phyloP scores from a whole-genome alignment of 2,797 vertebrate species.

The Hylomyscus alleni region DNA sequence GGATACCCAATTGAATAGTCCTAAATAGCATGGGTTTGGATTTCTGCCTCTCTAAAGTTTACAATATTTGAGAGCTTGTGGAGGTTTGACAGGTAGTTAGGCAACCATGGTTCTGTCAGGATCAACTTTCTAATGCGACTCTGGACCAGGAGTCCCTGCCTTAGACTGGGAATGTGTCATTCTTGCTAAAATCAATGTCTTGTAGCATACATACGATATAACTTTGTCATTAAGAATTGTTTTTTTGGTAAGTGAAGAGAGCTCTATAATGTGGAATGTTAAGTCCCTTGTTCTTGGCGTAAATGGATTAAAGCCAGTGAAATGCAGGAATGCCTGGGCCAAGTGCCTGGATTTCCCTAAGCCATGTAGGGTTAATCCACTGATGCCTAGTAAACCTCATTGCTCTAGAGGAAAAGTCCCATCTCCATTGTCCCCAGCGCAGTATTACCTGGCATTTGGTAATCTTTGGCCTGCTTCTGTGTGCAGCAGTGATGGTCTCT shows the following conservation, averaged over 20 bases:
- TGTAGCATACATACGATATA: not conserved
- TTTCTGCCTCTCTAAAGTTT: slow-evolving; percentile 12
- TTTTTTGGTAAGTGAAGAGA: not conserved
- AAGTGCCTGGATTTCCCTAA: slow-evolving; percentile 47
- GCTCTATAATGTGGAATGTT: not conserved
- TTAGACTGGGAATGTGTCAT: not conserved
- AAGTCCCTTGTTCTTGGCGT: not conserved
- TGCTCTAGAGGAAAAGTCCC: not conserved
- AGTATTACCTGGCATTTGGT: not conserved
- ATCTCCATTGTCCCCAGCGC: not conserved
- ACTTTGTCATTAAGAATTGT: slow-evolving; percentile 41
- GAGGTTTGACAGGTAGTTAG: not conserved
- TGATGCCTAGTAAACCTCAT: slow-evolving; percentile 49
- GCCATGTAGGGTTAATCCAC: not conserved
- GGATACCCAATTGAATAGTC: not conserved
- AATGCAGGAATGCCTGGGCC: not conserved
- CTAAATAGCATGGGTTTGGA: slow-evolving; percentile 4
- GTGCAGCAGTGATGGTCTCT: not conserved
- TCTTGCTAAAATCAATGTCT: slow-evolving; percentile 9
- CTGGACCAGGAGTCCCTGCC: not conserved
- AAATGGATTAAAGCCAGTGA: not conserved
- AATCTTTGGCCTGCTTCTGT: not conserved
- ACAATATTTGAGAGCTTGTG: not conserved
- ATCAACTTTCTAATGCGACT: slow-evolving; percentile 3
- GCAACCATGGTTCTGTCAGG: not conserved